A percentile compares a stretch with the other conserved stretches of the same genome.
phyloP scores from a whole-genome alignment of 1,140 invertebrate species.

The Samia ricini region DNA sequence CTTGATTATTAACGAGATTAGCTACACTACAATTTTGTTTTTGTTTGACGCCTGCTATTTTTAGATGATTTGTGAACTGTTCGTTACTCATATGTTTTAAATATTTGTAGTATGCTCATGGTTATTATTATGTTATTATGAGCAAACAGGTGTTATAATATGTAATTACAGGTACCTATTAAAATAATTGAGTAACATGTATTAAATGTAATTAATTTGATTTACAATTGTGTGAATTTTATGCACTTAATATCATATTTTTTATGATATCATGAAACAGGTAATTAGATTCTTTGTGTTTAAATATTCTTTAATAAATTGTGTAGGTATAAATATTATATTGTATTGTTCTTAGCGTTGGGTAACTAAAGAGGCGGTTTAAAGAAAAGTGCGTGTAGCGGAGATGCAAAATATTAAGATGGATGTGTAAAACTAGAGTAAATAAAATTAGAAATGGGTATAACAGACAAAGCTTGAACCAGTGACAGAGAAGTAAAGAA shows the following conservation, averaged over 20 bases:
- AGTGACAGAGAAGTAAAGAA: no score
- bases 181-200: neutral
- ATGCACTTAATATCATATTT: neutral
- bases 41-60: constrained; percentile 22
- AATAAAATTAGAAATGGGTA: no score
- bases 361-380: no score
- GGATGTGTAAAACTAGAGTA: no score
- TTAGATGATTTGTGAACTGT: constrained; percentile 5
- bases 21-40: constrained; percentile 16
- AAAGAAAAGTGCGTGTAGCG: no score
- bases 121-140: constrained; percentile 15
- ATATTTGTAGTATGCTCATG: neutral
- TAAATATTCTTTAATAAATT: no score
- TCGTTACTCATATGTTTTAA: neutral
- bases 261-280: no score
- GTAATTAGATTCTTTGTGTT: no score
- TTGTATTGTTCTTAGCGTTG: no score
- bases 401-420: no score
- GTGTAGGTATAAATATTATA: no score
- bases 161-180: neutral
- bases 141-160: constrained; percentile 12
- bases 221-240: neutral
- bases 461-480: no score
- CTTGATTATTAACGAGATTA: constrained; percentile 26
- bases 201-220: neutral